These are phyloP conservation scores for Laupala kohalensis DNA, from an alignment of 1,140 invertebrate species.

Conservation along the genomic window DNA sequence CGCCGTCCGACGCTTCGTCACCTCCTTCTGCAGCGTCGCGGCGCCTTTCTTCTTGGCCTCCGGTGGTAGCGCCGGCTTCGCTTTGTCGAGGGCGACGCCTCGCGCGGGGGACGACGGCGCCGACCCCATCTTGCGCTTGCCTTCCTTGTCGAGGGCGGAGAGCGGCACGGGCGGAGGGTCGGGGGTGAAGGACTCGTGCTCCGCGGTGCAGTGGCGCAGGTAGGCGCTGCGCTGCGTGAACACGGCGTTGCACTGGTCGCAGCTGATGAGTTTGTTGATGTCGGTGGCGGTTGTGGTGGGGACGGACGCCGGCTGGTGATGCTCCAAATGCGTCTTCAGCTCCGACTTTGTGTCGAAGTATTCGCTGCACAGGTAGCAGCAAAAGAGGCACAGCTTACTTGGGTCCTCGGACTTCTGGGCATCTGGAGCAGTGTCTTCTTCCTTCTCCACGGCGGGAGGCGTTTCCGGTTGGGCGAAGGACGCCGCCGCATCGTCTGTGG, in stretches of 20 bases:
- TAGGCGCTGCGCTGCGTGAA: conserved; percentile 3
- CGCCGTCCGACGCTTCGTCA: no score
- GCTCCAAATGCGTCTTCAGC: conserved; percentile 24
- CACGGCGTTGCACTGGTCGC: background rate
- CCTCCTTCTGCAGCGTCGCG: no score
- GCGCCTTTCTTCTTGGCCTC: background rate
- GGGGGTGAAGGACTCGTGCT: background rate
- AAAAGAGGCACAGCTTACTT: conserved; percentile 22
- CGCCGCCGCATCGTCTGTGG: background rate
- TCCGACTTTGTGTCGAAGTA: conserved; percentile 26
- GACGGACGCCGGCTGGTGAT: conserved; percentile 17
- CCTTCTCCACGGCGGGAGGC: background rate
- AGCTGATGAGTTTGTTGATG: background rate
- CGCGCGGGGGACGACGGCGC: background rate
- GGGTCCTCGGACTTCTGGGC: background rate
- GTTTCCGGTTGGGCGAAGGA: background rate
- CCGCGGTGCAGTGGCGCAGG: background rate
- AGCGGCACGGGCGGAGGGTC: background rate
- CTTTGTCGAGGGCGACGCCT: background rate
- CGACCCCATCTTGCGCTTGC: background rate
- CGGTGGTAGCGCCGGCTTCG: no score
- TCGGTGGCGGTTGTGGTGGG: background rate
- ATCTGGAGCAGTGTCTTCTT: background rate
- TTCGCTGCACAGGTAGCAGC: conserved; percentile 29
- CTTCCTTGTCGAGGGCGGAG: background rate